These are phyloP conservation scores for Penelope pileata DNA, from an alignment of 2,113 vertebrate species.

Conservation along the genomic window DNA sequence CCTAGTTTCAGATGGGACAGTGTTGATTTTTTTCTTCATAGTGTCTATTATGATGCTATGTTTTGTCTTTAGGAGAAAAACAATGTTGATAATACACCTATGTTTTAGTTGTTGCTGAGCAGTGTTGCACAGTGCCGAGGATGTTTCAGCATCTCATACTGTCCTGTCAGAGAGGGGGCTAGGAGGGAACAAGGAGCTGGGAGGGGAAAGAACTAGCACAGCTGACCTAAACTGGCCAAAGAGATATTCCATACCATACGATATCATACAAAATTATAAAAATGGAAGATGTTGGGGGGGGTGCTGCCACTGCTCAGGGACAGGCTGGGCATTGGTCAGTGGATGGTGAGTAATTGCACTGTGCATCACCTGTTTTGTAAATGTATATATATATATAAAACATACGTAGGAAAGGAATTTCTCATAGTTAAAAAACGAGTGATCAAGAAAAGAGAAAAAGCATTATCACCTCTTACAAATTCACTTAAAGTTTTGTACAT, in stretches of 20 bases:
- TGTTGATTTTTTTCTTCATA: too few species aligned
- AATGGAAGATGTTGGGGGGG: background rate
- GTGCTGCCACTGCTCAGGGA: background rate
- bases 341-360: background rate
- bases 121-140: background rate
- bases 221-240: background rate
- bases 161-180: background rate
- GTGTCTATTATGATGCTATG: too few species aligned
- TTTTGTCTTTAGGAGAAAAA: background rate
- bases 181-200: too few species aligned
- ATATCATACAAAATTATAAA: background rate
- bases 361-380: background rate
- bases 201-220: background rate
- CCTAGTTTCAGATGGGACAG: too few species aligned
- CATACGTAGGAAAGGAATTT: background rate
- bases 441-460: background rate
- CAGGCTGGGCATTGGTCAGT: background rate
- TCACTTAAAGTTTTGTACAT: background rate
- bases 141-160: background rate
- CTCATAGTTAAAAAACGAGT: background rate
- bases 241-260: background rate
- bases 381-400: background rate
- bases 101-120: background rate
- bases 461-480: background rate
- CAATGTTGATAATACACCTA: background rate